Conservation (phyloP, 2,113 vertebrate species). For the Channa argus region DNA sequence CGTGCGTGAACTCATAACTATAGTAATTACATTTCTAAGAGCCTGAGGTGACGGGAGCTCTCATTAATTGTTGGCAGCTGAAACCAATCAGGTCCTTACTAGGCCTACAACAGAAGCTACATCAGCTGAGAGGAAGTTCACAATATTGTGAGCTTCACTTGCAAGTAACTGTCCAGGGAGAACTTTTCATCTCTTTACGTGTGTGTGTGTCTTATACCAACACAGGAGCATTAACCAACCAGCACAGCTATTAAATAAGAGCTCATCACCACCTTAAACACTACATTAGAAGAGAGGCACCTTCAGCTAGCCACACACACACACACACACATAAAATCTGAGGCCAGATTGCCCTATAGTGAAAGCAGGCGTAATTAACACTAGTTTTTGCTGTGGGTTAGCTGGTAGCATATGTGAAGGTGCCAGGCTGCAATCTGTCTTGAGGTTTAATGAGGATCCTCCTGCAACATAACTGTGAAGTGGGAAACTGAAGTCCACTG, state of each 20-base stretch:
- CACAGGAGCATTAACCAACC: neutral
- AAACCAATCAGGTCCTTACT: conserved; percentile 57
- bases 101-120: conserved; percentile 20
- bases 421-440: conserved; percentile 78
- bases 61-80: conserved; percentile 76
- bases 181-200: neutral
- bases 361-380: conserved; percentile 61
- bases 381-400: conserved; percentile 79
- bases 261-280: neutral
- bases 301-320: neutral
- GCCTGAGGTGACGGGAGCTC: conserved; percentile 64
- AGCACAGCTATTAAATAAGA: neutral
- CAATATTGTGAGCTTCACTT: neutral
- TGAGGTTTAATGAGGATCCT: conserved; percentile 73
- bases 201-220: neutral
- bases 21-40: conserved; percentile 61
- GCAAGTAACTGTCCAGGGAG: neutral
- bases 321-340: neutral
- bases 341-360: conserved; percentile 46
- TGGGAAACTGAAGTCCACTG: conserved; percentile 24
- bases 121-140: conserved; percentile 39
- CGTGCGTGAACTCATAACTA: conserved; percentile 34
- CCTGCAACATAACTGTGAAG: conserved; percentile 40
- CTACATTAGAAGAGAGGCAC: neutral
- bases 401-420: conserved; percentile 79